A percentile compares a stretch with the other conserved stretches of the same genome.
These are phyloP conservation scores for Noctilio leporinus DNA, from an alignment of 2,113 vertebrate species.

Conservation along the genomic window DNA sequence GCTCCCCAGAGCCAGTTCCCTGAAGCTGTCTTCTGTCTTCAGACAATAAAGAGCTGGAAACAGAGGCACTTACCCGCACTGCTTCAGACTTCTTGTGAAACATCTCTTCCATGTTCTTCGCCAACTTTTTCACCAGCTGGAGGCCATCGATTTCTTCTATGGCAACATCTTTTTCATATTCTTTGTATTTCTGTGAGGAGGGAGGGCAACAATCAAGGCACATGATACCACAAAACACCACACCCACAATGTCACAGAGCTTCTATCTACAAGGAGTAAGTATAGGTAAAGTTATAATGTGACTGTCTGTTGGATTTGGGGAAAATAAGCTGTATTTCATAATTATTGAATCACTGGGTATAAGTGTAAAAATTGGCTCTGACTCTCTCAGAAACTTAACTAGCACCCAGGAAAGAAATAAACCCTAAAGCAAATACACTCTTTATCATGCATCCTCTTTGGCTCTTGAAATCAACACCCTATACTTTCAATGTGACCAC, in stretches of 20 bases:
- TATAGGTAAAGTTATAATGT: background rate
- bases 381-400: background rate
- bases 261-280: background rate
- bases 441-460: background rate
- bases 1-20: background rate
- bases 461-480: background rate
- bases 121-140: conserved; percentile 93
- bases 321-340: background rate
- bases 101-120: conserved; percentile 98
- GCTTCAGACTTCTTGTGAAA: conserved; percentile 97
- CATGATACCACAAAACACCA: background rate
- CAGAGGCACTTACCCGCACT: conserved; percentile 85
- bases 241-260: background rate
- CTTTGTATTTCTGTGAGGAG: conserved; percentile 94
- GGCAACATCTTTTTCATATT: conserved; percentile 92
- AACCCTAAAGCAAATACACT: background rate
- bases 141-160: conserved; percentile 97
- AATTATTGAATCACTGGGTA: background rate
- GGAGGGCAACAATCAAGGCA: background rate
- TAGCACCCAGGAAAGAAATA: background rate
- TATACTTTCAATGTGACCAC: background rate
- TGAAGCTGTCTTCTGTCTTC: background rate
- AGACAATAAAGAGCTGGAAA: background rate
- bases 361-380: background rate
- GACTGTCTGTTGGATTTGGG: background rate